These are phyloP conservation scores for Caretta caretta DNA, from an alignment of 2,113 vertebrate genomes.

Conservation along the genomic window DNA sequence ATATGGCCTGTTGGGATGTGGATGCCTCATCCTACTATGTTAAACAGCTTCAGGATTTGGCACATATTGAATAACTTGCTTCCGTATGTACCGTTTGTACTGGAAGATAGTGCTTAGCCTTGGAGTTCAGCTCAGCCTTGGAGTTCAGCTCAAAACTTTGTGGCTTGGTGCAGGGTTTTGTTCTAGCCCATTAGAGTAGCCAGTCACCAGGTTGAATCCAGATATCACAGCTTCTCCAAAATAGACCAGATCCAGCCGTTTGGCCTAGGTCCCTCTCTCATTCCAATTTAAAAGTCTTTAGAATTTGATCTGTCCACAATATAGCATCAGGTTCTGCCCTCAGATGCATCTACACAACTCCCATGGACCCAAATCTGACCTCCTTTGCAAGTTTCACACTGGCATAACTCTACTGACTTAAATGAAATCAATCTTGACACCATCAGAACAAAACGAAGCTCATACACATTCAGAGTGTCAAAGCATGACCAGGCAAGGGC, in stretches of 20 bases:
- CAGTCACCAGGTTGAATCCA: background rate
- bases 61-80: background rate
- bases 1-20: background rate
- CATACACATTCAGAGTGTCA: rapidly evolving
- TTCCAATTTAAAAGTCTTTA: background rate
- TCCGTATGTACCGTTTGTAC: background rate
- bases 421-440: background rate
- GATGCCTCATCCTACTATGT: background rate
- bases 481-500: background rate
- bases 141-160: background rate
- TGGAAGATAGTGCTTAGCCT: background rate
- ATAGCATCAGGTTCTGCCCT: background rate
- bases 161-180: background rate
- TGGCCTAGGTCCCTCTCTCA: background rate
- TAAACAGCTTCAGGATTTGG: background rate
- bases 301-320: rapidly evolving
- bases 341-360: background rate
- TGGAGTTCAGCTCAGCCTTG: background rate
- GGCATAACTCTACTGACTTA: background rate
- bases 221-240: background rate
- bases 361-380: background rate
- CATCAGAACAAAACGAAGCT: rapidly evolving
- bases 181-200: background rate
- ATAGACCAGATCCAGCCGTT: background rate
- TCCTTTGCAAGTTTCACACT: background rate